Percentiles rank a stretch among this genome's conserved stretches.
Conservation (phyloP, 2,888 invertebrate species). For the Rhodophaea formosa region DNA sequence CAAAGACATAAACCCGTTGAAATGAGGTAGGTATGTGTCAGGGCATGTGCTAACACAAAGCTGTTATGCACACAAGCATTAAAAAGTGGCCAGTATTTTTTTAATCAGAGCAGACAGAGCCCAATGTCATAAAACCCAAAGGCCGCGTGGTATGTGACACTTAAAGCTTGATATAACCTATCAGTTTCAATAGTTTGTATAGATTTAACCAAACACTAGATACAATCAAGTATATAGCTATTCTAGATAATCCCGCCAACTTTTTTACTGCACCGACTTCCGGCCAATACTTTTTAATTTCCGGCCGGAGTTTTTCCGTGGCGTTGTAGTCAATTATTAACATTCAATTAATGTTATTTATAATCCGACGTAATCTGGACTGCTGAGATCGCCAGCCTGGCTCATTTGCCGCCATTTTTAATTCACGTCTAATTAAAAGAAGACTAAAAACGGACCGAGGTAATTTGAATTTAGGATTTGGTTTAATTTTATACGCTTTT, state of each 20-base stretch:
- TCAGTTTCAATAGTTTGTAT: too few relatives aligned
- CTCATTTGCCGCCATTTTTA: constrained; percentile 14
- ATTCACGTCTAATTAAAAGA: constrained; percentile 15
- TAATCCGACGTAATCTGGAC: constrained; percentile 32
- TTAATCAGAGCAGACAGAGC: too few relatives aligned
- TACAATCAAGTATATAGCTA: constrained; percentile 20
- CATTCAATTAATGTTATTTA: constrained; percentile 76
- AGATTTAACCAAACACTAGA: constrained; percentile 13
- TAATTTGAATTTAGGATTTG: constrained; percentile 8
- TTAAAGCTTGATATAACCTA: too few relatives aligned
- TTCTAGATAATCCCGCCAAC: constrained; percentile 57
- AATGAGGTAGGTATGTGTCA: too few relatives aligned
- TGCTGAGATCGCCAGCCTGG: constrained; percentile 13
- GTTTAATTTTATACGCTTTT: background rate
- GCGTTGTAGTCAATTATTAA: constrained; percentile 70
- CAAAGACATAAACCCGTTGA: too few relatives aligned
- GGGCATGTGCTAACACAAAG: too few relatives aligned
- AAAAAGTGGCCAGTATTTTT: too few relatives aligned
- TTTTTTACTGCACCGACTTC: constrained; percentile 68
- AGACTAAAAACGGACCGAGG: background rate
- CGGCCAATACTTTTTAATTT: constrained; percentile 78
- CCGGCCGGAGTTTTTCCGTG: constrained; percentile 75
- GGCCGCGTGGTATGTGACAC: too few relatives aligned
- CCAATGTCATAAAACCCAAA: too few relatives aligned
- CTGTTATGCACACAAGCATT: too few relatives aligned